Percentiles rank a stretch among this genome's conserved stretches.
These are phyloP conservation scores for Allygus modestus DNA, from an alignment of 2,888 invertebrate genomes.

Conservation along the genomic window DNA sequence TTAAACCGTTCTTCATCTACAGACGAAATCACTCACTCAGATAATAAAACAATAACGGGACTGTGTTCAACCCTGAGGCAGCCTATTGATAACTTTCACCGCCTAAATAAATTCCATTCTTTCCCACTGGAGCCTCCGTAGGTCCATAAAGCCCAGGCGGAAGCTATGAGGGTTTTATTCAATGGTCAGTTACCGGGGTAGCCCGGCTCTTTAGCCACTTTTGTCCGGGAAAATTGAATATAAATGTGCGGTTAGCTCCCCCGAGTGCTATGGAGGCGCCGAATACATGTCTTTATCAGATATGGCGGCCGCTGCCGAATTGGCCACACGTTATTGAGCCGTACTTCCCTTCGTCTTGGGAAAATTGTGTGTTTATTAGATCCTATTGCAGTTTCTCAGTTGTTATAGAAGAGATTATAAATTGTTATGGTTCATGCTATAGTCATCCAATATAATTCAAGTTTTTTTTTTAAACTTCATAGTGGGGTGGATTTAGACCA, in stretches of 20 bases:
- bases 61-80: background rate
- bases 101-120: slow-evolving; percentile 4
- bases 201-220: slow-evolving; percentile 10
- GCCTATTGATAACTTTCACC: background rate
- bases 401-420: no score
- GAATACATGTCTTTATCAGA: slow-evolving; percentile 1
- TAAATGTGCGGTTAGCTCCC: slow-evolving; percentile 21
- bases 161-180: slow-evolving; percentile 9
- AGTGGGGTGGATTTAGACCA: no score
- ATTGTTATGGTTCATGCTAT: no score
- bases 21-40: no score
- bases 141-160: background rate
- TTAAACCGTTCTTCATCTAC: no score
- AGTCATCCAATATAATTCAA: no score
- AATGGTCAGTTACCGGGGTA: slow-evolving; percentile 14
- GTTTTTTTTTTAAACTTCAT: no score
- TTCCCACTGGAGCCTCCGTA: background rate
- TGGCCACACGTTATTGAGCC: background rate
- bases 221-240: slow-evolving; percentile 40
- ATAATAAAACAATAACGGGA: background rate
- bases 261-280: background rate
- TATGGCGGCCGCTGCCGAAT: background rate
- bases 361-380: background rate
- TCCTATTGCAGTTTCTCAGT: background rate
- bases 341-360: background rate